These are phyloP conservation scores for Aphis gossypii DNA, from an alignment of 1,140 invertebrate genomes.

Conservation along the genomic window DNA sequence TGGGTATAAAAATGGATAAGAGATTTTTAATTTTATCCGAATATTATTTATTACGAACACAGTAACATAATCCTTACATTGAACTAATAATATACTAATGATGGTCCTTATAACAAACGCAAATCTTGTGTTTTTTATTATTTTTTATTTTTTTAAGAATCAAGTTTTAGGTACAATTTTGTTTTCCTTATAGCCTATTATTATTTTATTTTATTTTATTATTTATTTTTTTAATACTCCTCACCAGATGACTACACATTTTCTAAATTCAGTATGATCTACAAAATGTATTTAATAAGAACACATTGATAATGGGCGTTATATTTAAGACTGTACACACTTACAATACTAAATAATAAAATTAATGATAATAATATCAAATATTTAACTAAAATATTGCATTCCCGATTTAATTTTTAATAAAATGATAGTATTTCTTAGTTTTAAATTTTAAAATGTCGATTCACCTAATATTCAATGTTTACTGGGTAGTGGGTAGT, in stretches of 20 bases:
- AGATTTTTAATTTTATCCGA: not conserved
- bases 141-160: not conserved
- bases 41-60: not conserved
- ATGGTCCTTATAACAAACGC: constrained; percentile 55
- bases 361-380: not conserved
- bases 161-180: not conserved
- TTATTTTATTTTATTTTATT: too few species aligned
- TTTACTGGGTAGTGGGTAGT: not conserved
- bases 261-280: not conserved
- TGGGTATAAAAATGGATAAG: not conserved
- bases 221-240: not conserved
- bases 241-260: not conserved
- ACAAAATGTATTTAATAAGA: not conserved
- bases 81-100: constrained; percentile 42
- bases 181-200: not conserved
- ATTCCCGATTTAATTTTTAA: not conserved
- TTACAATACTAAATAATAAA: constrained; percentile 3
- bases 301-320: not conserved
- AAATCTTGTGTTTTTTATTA: constrained; percentile 37
- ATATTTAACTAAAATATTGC: not conserved
- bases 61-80: constrained; percentile 14
- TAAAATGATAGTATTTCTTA: not conserved
- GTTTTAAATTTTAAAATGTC: not conserved
- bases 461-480: not conserved
- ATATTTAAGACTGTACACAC: not conserved